A percentile compares a stretch with the other conserved stretches of the same genome.
phyloP scores from a whole-genome alignment of 2,113 vertebrate species.

The Acrocephalus arundinaceus region DNA sequence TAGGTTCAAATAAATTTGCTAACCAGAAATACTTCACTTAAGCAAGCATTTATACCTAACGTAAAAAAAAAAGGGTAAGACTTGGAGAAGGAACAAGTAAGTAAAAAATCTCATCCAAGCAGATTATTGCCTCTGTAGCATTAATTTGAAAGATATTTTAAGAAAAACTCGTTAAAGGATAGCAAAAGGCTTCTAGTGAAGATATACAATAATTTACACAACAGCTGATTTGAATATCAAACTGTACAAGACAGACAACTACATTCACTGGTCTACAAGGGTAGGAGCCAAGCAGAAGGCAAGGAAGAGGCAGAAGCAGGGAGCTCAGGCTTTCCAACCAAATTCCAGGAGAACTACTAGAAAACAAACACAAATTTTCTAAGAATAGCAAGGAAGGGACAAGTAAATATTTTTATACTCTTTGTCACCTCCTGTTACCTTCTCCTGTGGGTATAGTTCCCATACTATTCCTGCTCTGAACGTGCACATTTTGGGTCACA shows the following conservation, averaged over 20 bases:
- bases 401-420: background rate
- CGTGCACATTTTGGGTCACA: background rate
- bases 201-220: background rate
- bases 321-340: background rate
- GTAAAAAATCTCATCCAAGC: background rate
- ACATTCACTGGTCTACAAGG: background rate
- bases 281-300: background rate
- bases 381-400: background rate
- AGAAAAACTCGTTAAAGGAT: background rate
- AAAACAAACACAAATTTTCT: background rate
- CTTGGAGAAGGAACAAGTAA: background rate
- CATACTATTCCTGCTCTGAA: background rate
- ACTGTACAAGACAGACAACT: background rate
- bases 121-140: background rate
- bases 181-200: background rate
- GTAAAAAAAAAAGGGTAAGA: background rate
- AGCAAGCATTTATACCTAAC: background rate
- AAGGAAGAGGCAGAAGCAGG: background rate
- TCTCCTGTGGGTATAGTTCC: background rate
- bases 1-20: background rate
- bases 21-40: background rate
- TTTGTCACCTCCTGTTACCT: background rate
- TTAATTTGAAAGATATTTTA: background rate
- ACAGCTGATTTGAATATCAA: background rate
- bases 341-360: background rate